These are phyloP conservation scores for Bombus ignitus DNA, from an alignment of 1,140 invertebrate species.

Conservation along the genomic window DNA sequence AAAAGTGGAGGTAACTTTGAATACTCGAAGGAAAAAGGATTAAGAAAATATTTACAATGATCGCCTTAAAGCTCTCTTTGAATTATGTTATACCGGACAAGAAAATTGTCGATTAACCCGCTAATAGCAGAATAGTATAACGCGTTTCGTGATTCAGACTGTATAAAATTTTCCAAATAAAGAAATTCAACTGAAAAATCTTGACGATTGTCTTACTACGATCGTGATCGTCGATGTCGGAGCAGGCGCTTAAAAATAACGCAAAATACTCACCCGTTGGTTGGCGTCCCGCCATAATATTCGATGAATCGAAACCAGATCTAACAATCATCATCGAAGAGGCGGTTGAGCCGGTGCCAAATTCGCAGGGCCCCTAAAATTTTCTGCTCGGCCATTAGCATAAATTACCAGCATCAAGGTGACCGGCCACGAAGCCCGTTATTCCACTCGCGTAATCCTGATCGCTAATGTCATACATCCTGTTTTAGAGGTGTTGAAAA, in stretches of 20 bases:
- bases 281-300: constrained; percentile 59
- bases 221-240: background rate
- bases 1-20: too few species aligned
- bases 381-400: constrained; percentile 72
- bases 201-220: too few species aligned
- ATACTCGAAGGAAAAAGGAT: too few species aligned
- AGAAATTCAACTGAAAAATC: background rate
- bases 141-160: too few species aligned
- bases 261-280: constrained; percentile 1
- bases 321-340: constrained; percentile 68
- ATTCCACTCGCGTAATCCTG: constrained; percentile 62
- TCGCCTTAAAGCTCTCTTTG: too few species aligned
- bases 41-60: too few species aligned
- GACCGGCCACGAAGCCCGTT: constrained; percentile 56
- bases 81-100: too few species aligned
- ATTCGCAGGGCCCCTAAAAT: constrained; percentile 62
- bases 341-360: constrained; percentile 50
- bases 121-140: too few species aligned
- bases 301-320: constrained; percentile 64
- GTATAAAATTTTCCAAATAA: background rate
- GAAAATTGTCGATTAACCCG: too few species aligned
- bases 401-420: constrained; percentile 73
- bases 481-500: constrained; percentile 72
- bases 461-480: constrained; percentile 76
- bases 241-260: background rate